Evolutionary conservation across 2,888 invertebrate genomes (phyloP).

Genomic region (Calameuta pallipes): DNA sequence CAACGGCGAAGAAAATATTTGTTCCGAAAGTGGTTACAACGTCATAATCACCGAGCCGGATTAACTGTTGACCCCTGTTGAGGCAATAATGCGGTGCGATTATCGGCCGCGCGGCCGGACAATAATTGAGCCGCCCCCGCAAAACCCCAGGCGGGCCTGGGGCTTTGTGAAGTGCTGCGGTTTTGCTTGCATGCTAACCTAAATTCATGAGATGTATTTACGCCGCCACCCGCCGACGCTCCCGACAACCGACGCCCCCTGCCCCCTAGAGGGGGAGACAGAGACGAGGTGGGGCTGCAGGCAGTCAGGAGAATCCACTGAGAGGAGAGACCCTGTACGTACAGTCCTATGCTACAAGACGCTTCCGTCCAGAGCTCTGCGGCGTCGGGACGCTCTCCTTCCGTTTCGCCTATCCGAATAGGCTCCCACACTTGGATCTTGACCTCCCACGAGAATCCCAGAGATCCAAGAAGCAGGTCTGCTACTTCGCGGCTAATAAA

Average conservation of each 20-base stretch:
- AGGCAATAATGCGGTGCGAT: slow-evolving; percentile 47
- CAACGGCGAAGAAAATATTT: slow-evolving; percentile 8
- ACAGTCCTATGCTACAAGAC: not conserved
- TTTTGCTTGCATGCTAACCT: slow-evolving; percentile 56
- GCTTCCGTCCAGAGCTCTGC: not conserved
- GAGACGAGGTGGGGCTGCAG: not conserved
- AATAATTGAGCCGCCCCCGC: slow-evolving; percentile 51
- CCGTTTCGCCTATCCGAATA: not conserved
- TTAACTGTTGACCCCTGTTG: slow-evolving; percentile 36
- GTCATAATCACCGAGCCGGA: slow-evolving; percentile 25
- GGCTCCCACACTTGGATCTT: not conserved
- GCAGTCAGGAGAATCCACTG: not conserved
- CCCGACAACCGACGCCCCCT: slow-evolving; percentile 3
- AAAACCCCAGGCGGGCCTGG: not conserved
- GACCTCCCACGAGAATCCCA: not conserved
- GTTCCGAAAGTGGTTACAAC: slow-evolving; percentile 16
- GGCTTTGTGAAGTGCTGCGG: slow-evolving; percentile 50
- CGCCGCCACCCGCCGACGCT: slow-evolving; percentile 34
- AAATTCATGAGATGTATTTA: slow-evolving; percentile 58
- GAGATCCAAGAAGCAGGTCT: not conserved
- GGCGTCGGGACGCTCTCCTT: not conserved
- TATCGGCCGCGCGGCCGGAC: slow-evolving; percentile 46
- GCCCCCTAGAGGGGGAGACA: not conserved
- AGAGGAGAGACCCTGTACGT: not conserved
- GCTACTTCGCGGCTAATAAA: not conserved